Percentiles rank a stretch among this genome's conserved stretches.
Evolutionary conservation across 2,797 vertebrate species (phyloP).

Genomic region (Natrix natrix): DNA sequence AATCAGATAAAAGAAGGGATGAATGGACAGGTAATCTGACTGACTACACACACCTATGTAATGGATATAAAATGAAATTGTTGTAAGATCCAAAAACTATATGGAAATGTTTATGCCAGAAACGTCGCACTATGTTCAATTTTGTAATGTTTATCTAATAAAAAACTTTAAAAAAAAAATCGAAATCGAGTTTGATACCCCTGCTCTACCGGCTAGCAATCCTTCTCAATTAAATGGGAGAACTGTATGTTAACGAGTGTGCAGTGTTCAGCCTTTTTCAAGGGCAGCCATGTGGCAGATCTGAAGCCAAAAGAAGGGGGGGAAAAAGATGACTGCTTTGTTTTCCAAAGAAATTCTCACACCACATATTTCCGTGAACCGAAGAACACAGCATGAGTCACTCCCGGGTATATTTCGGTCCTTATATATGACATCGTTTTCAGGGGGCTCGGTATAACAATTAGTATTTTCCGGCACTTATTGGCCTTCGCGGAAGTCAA

Average conservation of each 20-base stretch:
- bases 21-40: too few species aligned
- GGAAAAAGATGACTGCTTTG: neutral
- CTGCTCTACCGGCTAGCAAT: neutral
- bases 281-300: conserved; percentile 19
- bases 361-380: neutral
- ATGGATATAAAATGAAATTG: too few species aligned
- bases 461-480: neutral
- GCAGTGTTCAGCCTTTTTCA: conserved; percentile 12
- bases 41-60: too few species aligned
- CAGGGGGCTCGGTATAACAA: neutral
- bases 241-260: neutral
- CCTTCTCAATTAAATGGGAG: neutral
- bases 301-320: neutral
- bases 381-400: neutral
- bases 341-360: neutral
- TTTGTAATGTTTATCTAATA: too few species aligned
- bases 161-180: too few species aligned
- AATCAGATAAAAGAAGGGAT: too few species aligned
- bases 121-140: too few species aligned
- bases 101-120: too few species aligned
- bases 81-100: too few species aligned
- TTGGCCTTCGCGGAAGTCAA: neutral
- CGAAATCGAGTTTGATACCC: too few species aligned
- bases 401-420: neutral
- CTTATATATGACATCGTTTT: neutral